These are phyloP conservation scores for Phoenicopterus ruber DNA, from an alignment of 2,113 vertebrate species.

Conservation along the genomic window DNA sequence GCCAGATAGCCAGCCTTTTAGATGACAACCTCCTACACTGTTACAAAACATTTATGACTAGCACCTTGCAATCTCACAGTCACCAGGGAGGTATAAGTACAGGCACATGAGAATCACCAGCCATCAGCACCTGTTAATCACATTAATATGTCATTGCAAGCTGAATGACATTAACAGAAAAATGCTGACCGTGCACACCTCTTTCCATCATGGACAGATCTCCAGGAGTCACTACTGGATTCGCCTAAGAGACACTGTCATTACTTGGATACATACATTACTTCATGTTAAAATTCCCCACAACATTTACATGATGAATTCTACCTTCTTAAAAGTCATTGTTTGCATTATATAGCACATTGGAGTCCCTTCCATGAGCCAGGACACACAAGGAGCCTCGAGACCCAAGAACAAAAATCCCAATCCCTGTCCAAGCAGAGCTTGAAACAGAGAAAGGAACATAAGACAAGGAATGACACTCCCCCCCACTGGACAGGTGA, in stretches of 20 bases:
- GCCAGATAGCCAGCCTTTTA: background rate
- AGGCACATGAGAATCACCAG: background rate
- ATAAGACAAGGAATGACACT: background rate
- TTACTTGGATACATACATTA: background rate
- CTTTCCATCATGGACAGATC: background rate
- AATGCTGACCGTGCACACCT: background rate
- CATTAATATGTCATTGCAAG: background rate
- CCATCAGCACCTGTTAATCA: background rate
- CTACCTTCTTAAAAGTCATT: background rate
- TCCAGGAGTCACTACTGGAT: background rate
- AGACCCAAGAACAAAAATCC: background rate
- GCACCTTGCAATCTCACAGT: background rate
- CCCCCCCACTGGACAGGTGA: fast-evolving
- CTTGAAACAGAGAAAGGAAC: background rate
- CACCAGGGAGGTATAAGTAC: background rate
- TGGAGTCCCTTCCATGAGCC: background rate
- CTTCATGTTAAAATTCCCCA: background rate
- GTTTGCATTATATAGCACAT: background rate
- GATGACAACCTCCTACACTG: background rate
- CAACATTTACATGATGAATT: background rate
- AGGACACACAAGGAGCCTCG: background rate
- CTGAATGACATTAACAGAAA: background rate
- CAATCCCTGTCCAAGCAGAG: background rate
- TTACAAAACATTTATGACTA: background rate
- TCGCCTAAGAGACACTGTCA: background rate